Evolutionary conservation across 2,888 invertebrate species (phyloP), one percentile per base, ranked within the genome.

Genomic region (Euzophera pinguis): DNA sequence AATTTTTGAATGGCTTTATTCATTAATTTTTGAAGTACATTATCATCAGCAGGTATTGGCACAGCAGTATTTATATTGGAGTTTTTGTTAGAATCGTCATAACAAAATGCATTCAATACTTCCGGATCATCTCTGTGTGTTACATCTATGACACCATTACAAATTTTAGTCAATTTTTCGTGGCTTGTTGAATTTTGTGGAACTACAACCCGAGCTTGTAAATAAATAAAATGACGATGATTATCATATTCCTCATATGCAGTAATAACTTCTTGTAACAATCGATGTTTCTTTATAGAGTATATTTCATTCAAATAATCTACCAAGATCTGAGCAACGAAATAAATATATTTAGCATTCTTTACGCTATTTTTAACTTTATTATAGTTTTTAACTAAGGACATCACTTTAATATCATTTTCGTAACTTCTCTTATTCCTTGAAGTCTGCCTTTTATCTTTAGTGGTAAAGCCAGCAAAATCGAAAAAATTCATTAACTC

Each of bases 71-170:
- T 62, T 10, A 65, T 42, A 37, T 60, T 47, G 27, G 43, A 54
- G 34, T 61, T 66, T 54, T 65, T 67, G 47, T 65, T 65, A 14
- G 65, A 56, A 49, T 80, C 84, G 17, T 84, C 75, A 50, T 85
- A 81, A 67, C 93, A 93, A 59, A 89, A 87, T 3, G 85, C 84
- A 57, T 84, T 89, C 5, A 91, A 59, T 12, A 93, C 75, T 65
- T 87, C 85, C 0, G 91, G 90, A 41, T 66, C 69, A 32, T 76
- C 71, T 53, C 81, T 69, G 41, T 84, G 75, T 0, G 80, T 78
- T 48, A 73, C 78, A 56, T 90, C 85, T 39, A 92, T 75, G 53
- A 91, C 78, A 13, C 91, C 84, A 63, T 91, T 91, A 66, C 93
- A 93, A 51, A 92, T 85, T 73, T 91, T 91, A 8, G 72, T 73